Percentiles rank a stretch among this genome's conserved stretches.
Evolutionary conservation across 64 coral and sea anemone genomes (phyloP).

Genomic region (Anthopleura sola): DNA sequence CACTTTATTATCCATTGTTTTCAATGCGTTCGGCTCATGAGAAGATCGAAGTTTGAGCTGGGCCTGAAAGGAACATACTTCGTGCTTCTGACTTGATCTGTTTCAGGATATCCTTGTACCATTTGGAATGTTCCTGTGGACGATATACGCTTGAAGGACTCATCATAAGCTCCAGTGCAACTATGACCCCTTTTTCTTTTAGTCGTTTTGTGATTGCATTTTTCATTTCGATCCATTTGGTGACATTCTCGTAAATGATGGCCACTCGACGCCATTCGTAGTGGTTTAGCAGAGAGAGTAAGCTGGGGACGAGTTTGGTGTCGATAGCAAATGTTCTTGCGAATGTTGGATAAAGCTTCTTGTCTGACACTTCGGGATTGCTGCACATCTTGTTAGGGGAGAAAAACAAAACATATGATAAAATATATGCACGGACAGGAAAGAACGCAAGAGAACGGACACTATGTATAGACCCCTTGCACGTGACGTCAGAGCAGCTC

Average conservation of each 20-base stretch:
- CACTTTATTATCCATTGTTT: too few relatives aligned
- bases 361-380: slow-evolving; percentile 76
- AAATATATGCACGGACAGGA: too few relatives aligned
- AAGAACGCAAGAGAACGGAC: too few relatives aligned
- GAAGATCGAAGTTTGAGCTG: too few relatives aligned
- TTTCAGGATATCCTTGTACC: slow-evolving; percentile 41
- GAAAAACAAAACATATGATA: background rate
- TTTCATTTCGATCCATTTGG: slow-evolving; percentile 93
- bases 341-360: slow-evolving; percentile 82
- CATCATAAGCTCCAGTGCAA: slow-evolving; percentile 55
- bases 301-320: slow-evolving; percentile 61
- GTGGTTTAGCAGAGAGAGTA: slow-evolving; percentile 72
- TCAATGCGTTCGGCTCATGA: too few relatives aligned
- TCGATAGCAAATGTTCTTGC: slow-evolving; percentile 80
- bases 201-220: slow-evolving; percentile 64
- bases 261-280: slow-evolving; percentile 80
- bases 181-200: slow-evolving; percentile 53
- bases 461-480: too few relatives aligned
- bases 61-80: slow-evolving; percentile 14
- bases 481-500: too few relatives aligned
- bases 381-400: slow-evolving; percentile 83
- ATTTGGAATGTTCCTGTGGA: slow-evolving; percentile 51
- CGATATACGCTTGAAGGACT: slow-evolving; percentile 46
- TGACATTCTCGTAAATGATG: slow-evolving; percentile 87
- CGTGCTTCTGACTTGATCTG: slow-evolving; percentile 52